Evolutionary conservation across 2,888 invertebrate genomes (phyloP), one percentile per base, ranked within the genome.

Genomic region (Ochropleura plecta): DNA sequence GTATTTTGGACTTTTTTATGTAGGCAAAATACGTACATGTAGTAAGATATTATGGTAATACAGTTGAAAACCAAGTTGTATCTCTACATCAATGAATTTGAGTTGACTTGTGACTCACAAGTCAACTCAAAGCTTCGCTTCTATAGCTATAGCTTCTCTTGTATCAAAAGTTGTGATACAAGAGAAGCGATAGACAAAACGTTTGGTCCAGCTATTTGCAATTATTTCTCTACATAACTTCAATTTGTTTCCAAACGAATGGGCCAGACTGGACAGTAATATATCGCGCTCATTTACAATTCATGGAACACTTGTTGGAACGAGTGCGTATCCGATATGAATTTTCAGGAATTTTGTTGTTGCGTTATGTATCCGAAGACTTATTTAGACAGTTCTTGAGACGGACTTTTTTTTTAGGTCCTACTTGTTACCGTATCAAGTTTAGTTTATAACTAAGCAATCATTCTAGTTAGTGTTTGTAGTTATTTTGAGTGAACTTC

Each of bases 281-380:
- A 65, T 59, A 60, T 60, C 14, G 14, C 3, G n/a, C 12, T 75
- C 53, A 69, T 76, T 42, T 40, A 76, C n/a, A 60, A 69, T 76
- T 81, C 76, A 69, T 76, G 44, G 59, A 60, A 46, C 59, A 18
- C 62, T 42, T 1, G 12, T 9, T 16, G 30, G 44, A n/a, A 42
- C 5, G 51, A 20, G 20, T 63, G 46, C 57, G 44, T 20, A 67
- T 51, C n/a, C 18, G 7, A 59, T n/a, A 59, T 18, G 44, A 42
- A 51, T 20, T 18, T 73, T 16, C 9, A 30, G 20, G 20, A 20
- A 48, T 51, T 55, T 14, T 4, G 62, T 44, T 40, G n/a, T 48
- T 20, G 20, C 53, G n/a, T n/a, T 51, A 16, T 42, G 10, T 12
- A 44, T 12, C n/a, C 1, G n/a, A 12, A 60, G 18, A 44, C 44